Base-by-base conservation (phyloP, 2,797 vertebrate species). In the Lates japonicus region DNA sequence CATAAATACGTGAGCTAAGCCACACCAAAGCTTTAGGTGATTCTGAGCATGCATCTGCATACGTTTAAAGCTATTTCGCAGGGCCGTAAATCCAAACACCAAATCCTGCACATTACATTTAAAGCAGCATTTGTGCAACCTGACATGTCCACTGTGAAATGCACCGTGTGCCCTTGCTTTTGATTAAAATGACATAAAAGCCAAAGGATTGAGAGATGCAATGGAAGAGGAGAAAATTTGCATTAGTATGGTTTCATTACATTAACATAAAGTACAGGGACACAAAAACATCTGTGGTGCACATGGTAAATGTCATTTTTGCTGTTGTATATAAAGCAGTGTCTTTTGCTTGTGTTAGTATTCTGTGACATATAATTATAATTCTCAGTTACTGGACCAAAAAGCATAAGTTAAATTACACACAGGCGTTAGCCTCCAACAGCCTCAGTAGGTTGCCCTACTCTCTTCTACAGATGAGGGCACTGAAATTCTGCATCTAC, bases 71-170 rank as follows among this genome's bases (percentile, higher is more conserved):
- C 46, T 29, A 57, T 80, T 88, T 88, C 19, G 33, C 74, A 6
- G 17, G 58, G 63, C 63, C 49, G 65, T 63, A 81, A 88, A 87
- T 76, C 83, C 80, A 57, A 67, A 81, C 78, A 16, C 59, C 63
- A 77, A 92, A 91, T 91, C 88, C 81, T 54, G 41, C 51, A 84
- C 82, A 90, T 93, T 87, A 84, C 46, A 70, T 63, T 73, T 48
- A 84, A 29, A 84, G 78, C 62, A 73, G 77, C 52, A 51, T 62
- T 58, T 67, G 65, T 60, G 64, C 46, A 70, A 61, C 77, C 75
- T 85, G 79, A 81, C 74, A 71, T 82, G 80, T 82, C 75, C 77
- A 77, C 74, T 29, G 33, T 12, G 29, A 78, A 74, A 85, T 25
- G 9, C 63, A 67, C 60, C 35, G 42, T 66, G 48, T 39, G 72